Evolutionary conservation across 1,140 invertebrate genomes (phyloP).

Genomic region (Drosophila oshimai): DNA sequence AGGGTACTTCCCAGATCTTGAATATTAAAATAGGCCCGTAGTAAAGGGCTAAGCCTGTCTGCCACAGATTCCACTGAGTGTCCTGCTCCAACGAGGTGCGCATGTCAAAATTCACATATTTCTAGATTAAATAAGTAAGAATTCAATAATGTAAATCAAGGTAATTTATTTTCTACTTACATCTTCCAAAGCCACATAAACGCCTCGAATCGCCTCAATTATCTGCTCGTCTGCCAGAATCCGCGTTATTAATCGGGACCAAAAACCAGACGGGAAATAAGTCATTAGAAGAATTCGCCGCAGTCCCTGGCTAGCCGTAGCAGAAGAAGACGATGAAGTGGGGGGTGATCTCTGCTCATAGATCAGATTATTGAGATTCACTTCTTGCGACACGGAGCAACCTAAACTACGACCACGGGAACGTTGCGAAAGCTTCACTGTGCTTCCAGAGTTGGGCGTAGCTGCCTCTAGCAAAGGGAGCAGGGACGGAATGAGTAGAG

Average conservation of each 20-base stretch:
- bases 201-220: slow-evolving; percentile 88
- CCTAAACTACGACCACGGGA: slow-evolving; percentile 84
- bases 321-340: not conserved
- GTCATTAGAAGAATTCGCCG: slow-evolving; percentile 92
- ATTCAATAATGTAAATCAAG: no score
- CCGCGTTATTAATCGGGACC: slow-evolving; percentile 96
- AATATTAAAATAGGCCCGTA: slow-evolving; percentile 92
- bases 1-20: slow-evolving; percentile 91
- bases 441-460: slow-evolving; percentile 82
- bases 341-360: slow-evolving; percentile 50
- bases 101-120: slow-evolving; percentile 73
- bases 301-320: slow-evolving; percentile 30
- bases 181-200: slow-evolving; percentile 56
- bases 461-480: slow-evolving; percentile 91
- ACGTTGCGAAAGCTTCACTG: slow-evolving; percentile 87
- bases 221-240: slow-evolving; percentile 95
- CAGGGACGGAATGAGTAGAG: slow-evolving; percentile 95
- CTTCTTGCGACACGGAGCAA: slow-evolving; percentile 71
- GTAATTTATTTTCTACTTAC: slow-evolving; percentile 29
- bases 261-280: slow-evolving; percentile 99
- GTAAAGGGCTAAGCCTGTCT: slow-evolving; percentile 94
- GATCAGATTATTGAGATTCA: slow-evolving; percentile 66
- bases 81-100: slow-evolving; percentile 69
- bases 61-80: slow-evolving; percentile 95
- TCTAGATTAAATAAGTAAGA: slow-evolving; percentile 39